Evolutionary conservation across 2,888 invertebrate genomes (phyloP), one percentile per base, ranked within the genome.

Genomic region (Xanthorhoe spadicearia): DNA sequence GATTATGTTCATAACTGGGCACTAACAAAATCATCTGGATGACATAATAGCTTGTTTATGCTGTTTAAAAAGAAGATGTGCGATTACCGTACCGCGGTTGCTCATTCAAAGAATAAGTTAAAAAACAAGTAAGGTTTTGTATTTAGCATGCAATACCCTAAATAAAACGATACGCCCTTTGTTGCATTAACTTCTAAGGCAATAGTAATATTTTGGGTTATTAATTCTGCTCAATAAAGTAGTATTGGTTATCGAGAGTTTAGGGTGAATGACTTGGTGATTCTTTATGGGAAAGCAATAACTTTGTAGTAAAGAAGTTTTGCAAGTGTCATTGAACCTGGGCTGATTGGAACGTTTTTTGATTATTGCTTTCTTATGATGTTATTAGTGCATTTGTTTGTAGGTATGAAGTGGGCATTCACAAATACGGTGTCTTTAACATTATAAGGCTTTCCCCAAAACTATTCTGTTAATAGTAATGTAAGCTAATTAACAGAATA

Each of bases 161-260:
- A 89, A 88, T 89, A 89, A 88, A 88, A 87, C 84, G 84, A 88
- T 90, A 83, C 81, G 69, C 83, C 85, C 90, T 87, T n/a, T 85
- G 85, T 87, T 85, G 82, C 83, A 84, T 83, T 83, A 89, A 87
- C 85, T 89, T 86, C 80, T 81, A 84, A 80, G 78, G 83, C 80
- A 81, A 82, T 81, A 70, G 80, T 83, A 82, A 84, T 88, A 87
- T 83, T 81, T 83, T 78, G 81, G 81, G 87, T 84, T 88, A 86
- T 90, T 92, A 90, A 90, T 91, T 90, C 89, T 83, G 84, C 88
- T 84, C 90, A 82, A 91, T 92, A 91, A 90, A 90, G 70, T 85
- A 79, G 76, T 84, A 85, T 78, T 78, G 80, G 80, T 74, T 74
- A 74, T 79, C 72, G 61, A 74, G 59, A 72, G 75, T 72, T 70